Percentiles rank a stretch among this genome's conserved stretches.
phyloP scores from a whole-genome alignment of 2,888 invertebrate species.

The Heterodera filipjevi region DNA sequence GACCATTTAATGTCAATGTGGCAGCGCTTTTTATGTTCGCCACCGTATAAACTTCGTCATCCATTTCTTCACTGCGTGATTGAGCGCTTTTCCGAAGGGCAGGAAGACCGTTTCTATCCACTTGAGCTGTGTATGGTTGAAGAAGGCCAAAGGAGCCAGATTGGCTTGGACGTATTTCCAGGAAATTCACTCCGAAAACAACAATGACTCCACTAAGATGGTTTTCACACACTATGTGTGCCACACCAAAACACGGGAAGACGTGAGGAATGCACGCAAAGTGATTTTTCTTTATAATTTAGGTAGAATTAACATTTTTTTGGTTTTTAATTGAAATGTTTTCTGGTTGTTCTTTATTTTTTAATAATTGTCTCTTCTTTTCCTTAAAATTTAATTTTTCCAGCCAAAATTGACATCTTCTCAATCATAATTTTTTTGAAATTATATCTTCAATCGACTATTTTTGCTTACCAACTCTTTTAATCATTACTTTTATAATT shows the following conservation, averaged over 20 bases:
- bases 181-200: neutral
- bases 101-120: neutral
- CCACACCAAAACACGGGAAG: too few species aligned
- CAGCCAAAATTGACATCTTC: too few species aligned
- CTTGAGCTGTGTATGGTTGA: neutral
- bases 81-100: neutral
- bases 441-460: too few species aligned
- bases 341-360: neutral
- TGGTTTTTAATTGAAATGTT: too few species aligned
- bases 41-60: conserved; percentile 5
- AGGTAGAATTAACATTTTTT: too few species aligned
- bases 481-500: too few species aligned
- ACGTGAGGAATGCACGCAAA: neutral
- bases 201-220: too few species aligned
- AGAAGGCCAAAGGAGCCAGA: neutral
- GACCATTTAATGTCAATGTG: neutral
- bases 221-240: too few species aligned
- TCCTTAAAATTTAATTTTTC: neutral
- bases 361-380: neutral
- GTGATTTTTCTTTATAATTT: too few species aligned
- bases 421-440: too few species aligned
- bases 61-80: conserved; percentile 8
- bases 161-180: neutral
- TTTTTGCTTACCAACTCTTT: too few species aligned
- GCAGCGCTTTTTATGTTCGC: conserved; percentile 5